A percentile compares a stretch with the other conserved stretches of the same genome.
phyloP scores from a whole-genome alignment of 2,797 vertebrate genomes.

The Periparus ater region DNA sequence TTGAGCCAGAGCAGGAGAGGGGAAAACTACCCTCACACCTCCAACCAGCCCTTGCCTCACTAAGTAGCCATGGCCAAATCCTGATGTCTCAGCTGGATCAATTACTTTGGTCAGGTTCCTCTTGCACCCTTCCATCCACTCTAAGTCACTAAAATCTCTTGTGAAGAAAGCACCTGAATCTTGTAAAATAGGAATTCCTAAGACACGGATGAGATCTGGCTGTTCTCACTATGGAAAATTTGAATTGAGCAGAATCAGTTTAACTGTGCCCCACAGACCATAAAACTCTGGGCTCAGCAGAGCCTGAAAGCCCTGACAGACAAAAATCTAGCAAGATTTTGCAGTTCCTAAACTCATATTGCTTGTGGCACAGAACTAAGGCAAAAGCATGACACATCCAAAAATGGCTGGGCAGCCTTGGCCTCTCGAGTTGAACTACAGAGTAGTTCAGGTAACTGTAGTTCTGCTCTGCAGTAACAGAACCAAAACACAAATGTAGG shows the following conservation, averaged over 20 bases:
- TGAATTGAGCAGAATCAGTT: background rate
- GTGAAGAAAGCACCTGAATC: background rate
- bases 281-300: background rate
- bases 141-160: background rate
- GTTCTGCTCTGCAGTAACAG: background rate
- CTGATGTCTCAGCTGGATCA: background rate
- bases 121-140: background rate
- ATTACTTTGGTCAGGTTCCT: background rate
- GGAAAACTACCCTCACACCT: background rate
- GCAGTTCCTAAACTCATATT: background rate
- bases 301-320: background rate
- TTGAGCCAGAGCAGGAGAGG: background rate
- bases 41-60: background rate
- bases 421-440: background rate
- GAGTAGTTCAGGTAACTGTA: background rate
- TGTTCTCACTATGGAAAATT: background rate
- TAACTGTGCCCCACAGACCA: background rate
- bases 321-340: background rate
- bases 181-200: background rate
- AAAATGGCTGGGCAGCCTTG: background rate
- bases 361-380: fast-evolving
- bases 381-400: background rate
- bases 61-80: background rate
- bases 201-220: fast-evolving
- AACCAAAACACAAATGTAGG: background rate